Evolutionary conservation across 2,113 vertebrate genomes (phyloP), one percentile per base, ranked within the genome.

Genomic region (Anoplopoma fimbria): DNA sequence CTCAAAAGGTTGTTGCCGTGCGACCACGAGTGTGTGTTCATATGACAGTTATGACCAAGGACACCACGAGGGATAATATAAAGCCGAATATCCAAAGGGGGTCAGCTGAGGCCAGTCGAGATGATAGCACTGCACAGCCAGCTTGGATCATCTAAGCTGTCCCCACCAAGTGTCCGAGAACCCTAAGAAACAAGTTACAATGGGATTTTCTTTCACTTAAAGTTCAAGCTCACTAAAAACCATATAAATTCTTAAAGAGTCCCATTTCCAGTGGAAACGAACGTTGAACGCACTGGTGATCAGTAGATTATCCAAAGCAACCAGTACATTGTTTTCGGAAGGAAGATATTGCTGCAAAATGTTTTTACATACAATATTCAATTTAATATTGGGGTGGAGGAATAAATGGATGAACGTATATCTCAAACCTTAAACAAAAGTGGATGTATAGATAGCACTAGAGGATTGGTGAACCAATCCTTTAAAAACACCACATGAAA

Each of bases 111-210:
- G 53, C 33, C 40, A 40, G 23, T 29, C 23, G 31, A 77, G 68
- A 38, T 61, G 38, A 40, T 64, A 42, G 19, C 60, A 67, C 40
- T 14, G 61, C 51, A 45, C 31, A 70, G 14, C 27, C 57, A 57
- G 57, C 12, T 45, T 73, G 31, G 27, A 71, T 71, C 67, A 70
- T 85, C 69, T 64, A 19, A 57, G 75, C 45, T 55, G 83, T 45
- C 40, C n/a, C 19, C 9, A 49, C 14, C 34, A 68, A 83, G 73
- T 73, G 70, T 63, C 57, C 69, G 23, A 62, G 15, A 53, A 45
- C 6, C 21, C 25, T 40, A 51, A 2, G 0, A 31, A 71, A 21
- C n/a, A 49, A 64, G 36, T 12, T 40, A 40, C 38, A 13, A 12
- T 12, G 38, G n/a, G n/a, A n/a, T n/a, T n/a, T 42, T 42, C 40